These are phyloP conservation scores for Agrypnia vestita DNA, from an alignment of 1,140 invertebrate genomes.

Conservation along the genomic window DNA sequence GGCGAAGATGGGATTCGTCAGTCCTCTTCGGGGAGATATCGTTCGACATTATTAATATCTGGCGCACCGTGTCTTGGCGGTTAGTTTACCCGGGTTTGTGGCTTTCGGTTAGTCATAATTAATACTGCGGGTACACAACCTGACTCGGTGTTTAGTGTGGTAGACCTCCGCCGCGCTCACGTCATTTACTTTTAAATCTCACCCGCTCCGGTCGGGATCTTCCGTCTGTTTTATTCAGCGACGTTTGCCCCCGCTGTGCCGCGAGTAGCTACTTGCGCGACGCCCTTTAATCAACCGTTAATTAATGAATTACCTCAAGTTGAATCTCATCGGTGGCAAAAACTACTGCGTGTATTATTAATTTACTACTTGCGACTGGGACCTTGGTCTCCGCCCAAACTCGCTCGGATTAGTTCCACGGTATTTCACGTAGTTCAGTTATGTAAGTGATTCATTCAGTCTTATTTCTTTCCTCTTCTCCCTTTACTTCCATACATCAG, in stretches of 20 bases:
- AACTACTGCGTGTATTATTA: constrained; percentile 4
- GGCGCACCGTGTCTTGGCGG: constrained; percentile 18
- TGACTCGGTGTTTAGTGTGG: constrained; percentile 48
- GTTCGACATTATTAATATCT: constrained; percentile 59
- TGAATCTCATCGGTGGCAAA: background rate
- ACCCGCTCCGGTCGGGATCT: constrained; percentile 6
- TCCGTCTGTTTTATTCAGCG: constrained; percentile 22
- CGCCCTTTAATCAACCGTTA: no score
- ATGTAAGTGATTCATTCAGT: no score
- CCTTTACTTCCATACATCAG: no score
- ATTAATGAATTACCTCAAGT: no score
- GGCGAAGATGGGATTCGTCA: constrained; percentile 9
- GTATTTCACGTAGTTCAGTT: no score
- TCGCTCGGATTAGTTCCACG: no score
- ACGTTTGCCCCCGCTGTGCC: background rate
- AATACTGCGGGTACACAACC: constrained; percentile 49
- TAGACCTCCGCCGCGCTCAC: constrained; percentile 25
- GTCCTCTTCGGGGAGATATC: constrained; percentile 52
- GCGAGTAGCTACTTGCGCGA: background rate
- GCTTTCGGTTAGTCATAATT: constrained; percentile 53
- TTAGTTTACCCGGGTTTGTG: constrained; percentile 39
- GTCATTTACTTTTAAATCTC: constrained; percentile 36
- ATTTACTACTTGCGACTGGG: background rate
- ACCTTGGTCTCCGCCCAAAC: no score
- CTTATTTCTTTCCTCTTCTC: no score